Conservation (phyloP, 2,797 vertebrate species). For the Furcifer pardalis region DNA sequence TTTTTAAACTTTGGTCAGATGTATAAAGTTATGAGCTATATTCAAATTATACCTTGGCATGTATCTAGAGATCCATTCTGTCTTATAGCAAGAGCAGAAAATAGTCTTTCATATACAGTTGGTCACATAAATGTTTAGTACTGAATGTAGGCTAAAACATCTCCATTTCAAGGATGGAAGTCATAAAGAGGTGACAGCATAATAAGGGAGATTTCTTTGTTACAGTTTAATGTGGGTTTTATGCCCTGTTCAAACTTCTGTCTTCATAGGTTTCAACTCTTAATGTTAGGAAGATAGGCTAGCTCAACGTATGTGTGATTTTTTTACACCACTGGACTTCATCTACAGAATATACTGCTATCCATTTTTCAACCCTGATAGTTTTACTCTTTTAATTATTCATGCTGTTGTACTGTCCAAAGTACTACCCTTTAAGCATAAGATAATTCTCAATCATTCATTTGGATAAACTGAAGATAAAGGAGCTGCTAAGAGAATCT, state of each 20-base stretch:
- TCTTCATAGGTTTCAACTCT: conserved; percentile 1
- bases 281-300: conserved; percentile 9
- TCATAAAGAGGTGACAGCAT: conserved; percentile 4
- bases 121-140: conserved; percentile 32
- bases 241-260: conserved; percentile 20
- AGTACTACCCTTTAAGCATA: conserved; percentile 14
- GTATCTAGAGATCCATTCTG: conserved; percentile 22
- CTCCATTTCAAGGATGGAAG: conserved; percentile 15
- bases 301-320: conserved; percentile 13
- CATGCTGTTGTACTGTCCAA: conserved; percentile 32
- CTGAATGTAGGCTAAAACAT: conserved; percentile 11
- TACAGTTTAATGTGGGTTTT: conserved; percentile 20
- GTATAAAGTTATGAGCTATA: not conserved
- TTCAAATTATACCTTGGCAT: not conserved
- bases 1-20: not conserved
- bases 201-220: conserved; percentile 20
- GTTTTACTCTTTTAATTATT: conserved; percentile 46
- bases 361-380: not conserved
- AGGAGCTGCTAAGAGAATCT: conserved; percentile 12
- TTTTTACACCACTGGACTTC: conserved; percentile 4
- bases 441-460: conserved; percentile 6
- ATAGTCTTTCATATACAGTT: conserved; percentile 32
- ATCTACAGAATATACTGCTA: accelerated
- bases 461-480: not conserved
- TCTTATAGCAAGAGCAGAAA: conserved; percentile 1